Conservation (phyloP, 2,113 vertebrate species). For the Phaetusa simplex region DNA sequence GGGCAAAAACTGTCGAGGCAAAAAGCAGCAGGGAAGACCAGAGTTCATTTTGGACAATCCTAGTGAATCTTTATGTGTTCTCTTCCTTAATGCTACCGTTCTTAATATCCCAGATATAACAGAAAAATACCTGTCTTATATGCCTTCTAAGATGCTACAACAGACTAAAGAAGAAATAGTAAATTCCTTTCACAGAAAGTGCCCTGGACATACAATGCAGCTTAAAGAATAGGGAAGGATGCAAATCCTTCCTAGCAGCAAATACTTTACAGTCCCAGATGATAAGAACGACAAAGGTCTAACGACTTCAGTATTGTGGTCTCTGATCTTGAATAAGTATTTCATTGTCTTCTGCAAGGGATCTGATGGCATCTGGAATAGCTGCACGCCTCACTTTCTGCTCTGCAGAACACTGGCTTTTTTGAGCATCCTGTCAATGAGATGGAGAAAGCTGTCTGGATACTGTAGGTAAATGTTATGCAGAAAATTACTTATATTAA, state of each 20-base stretch:
- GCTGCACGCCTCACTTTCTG: neutral
- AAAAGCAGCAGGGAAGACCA: neutral
- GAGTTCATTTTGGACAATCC: neutral
- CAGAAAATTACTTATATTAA: neutral
- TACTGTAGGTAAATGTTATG: neutral
- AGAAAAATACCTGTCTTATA: neutral
- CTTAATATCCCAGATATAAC: neutral
- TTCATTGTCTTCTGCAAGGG: neutral
- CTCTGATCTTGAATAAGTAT: neutral
- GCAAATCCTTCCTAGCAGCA: neutral
- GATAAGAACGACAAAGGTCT: neutral
- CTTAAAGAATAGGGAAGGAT: neutral
- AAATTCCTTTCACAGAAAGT: neutral
- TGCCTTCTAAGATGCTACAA: neutral
- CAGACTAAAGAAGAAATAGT: neutral
- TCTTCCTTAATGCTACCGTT: neutral
- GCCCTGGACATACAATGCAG: neutral
- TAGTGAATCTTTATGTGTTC: neutral
- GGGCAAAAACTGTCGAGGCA: neutral
- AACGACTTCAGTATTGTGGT: neutral
- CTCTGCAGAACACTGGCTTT: neutral
- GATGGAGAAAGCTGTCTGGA: neutral
- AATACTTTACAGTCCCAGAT: neutral
- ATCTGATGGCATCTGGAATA: neutral
- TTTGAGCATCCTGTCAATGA: neutral